Evolutionary conservation across 2,888 invertebrate species (phyloP), one percentile per base, ranked within the genome.

Genomic region (Exocentrus adspersus): DNA sequence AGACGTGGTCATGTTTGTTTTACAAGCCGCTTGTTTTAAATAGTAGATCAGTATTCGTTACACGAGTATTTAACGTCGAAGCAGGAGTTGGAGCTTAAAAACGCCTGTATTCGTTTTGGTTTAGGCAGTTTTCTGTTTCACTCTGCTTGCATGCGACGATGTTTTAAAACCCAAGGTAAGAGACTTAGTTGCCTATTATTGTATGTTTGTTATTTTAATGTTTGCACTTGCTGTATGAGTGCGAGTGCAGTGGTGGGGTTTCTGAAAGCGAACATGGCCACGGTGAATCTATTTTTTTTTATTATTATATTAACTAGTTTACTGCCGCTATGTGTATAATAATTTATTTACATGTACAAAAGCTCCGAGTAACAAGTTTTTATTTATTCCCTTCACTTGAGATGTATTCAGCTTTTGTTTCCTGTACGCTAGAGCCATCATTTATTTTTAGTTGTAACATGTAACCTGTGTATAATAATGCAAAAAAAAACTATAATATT

Each of bases 1-100:
- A 54, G 57, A 32, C 37, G 57, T 57, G 57, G 46, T 57, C 45
- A 24, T 30, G 57, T 46, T 57, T 57, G 57, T 46, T 57, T 57
- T 57, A 24, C 24, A 7, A 5, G 24, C 4, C 24, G 24, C 24
- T 24, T 24, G 24, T 24, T 24, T 7, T 7, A 24, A 5, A 7
- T 24, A 7, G 24, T 24, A 7, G 3, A 24, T n/a, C n/a, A n/a
- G n/a, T n/a, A n/a, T n/a, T n/a, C n/a, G n/a, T n/a, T n/a, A n/a
- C n/a, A n/a, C n/a, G n/a, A n/a, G n/a, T n/a, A n/a, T n/a, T n/a
- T n/a, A n/a, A n/a, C n/a, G n/a, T n/a, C n/a, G n/a, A n/a, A n/a
- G n/a, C n/a, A n/a, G n/a, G n/a, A n/a, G n/a, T n/a, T n/a, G n/a
- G n/a, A n/a, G n/a, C n/a, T n/a, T n/a, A n/a, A n/a, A n/a, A n/a